Evolutionary conservation across 2,113 vertebrate genomes (phyloP).

Genomic region (Hyperoodon ampullatus): DNA sequence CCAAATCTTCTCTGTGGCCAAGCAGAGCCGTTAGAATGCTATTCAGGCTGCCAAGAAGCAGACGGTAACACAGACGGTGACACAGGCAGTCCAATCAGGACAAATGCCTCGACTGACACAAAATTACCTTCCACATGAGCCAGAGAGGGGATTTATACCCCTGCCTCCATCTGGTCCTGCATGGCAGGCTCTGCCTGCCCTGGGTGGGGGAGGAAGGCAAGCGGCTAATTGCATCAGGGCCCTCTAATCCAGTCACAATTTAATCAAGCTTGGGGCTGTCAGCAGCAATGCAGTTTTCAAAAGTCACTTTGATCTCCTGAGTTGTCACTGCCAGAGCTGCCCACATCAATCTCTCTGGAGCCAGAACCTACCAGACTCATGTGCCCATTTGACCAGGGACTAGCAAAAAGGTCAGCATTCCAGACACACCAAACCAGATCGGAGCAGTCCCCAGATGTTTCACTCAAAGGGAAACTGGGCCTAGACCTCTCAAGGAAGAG

Average conservation of each 20-base stretch:
- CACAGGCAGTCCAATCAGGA: background rate
- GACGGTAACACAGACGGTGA: background rate
- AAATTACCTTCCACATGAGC: background rate
- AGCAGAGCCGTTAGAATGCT: background rate
- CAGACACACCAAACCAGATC: background rate
- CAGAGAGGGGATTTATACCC: background rate
- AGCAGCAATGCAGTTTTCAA: background rate
- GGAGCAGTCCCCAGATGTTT: background rate
- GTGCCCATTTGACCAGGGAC: background rate
- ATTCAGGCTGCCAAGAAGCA: background rate
- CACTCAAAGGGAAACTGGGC: background rate
- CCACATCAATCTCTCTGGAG: background rate
- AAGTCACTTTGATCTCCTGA: slow-evolving; percentile 17
- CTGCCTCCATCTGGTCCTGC: background rate
- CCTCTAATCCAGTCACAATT: slow-evolving; percentile 38
- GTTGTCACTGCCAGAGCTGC: background rate
- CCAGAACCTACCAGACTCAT: background rate
- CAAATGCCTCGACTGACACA: background rate
- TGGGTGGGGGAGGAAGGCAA: background rate
- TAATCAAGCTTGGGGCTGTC: background rate
- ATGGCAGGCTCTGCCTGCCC: background rate
- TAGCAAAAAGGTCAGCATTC: background rate
- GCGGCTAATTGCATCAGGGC: background rate
- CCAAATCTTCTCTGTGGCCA: background rate
- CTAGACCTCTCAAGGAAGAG: background rate